These are phyloP conservation scores for Dromaius novaehollandiae DNA, from an alignment of 2,113 vertebrate species.

Conservation along the genomic window DNA sequence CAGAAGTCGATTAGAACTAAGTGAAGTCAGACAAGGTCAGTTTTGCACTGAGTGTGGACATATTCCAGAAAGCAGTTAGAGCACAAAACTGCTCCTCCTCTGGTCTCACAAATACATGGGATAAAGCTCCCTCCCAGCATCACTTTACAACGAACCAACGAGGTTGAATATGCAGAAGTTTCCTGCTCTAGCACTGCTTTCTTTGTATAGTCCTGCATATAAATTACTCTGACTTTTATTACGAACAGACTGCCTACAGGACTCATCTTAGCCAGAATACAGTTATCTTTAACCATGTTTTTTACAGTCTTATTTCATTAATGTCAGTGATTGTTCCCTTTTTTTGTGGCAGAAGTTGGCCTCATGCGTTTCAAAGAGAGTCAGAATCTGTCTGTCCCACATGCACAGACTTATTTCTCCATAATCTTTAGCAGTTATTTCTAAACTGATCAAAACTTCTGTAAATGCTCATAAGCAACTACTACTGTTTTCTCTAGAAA, in stretches of 20 bases:
- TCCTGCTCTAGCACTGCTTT: neutral
- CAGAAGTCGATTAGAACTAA: neutral
- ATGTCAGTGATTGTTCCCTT: too few species aligned
- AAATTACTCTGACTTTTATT: neutral
- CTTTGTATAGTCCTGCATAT: neutral
- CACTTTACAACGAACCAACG: neutral
- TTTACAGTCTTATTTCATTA: neutral
- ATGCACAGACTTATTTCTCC: neutral
- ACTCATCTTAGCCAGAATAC: neutral
- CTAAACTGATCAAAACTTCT: neutral
- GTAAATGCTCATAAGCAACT: neutral
- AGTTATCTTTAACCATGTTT: neutral
- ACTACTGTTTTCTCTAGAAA: neutral
- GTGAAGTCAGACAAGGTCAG: neutral
- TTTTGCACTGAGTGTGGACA: neutral
- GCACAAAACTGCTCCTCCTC: neutral
- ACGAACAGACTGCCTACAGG: neutral
- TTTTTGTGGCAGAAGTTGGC: neutral
- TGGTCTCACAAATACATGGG: neutral
- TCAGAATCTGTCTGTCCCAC: neutral
- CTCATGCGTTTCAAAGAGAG: neutral
- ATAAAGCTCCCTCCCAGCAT: neutral
- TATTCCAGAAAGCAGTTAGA: neutral
- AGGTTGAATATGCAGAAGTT: neutral
- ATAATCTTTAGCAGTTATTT: neutral